Evolutionary conservation across 2,797 vertebrate genomes (phyloP).

Genomic region (Parauchenoglanis punctatus): DNA sequence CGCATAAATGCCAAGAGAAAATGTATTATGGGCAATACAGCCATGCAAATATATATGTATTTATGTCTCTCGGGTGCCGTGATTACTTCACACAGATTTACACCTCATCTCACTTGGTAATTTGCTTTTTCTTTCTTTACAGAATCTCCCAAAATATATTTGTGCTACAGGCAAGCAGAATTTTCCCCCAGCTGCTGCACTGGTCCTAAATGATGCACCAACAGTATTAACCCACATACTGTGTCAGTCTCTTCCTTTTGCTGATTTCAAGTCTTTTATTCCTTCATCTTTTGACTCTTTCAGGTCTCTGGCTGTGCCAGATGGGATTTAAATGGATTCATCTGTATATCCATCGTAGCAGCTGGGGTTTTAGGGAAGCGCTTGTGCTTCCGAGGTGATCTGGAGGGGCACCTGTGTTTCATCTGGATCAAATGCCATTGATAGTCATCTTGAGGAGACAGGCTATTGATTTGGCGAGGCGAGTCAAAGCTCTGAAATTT

Average conservation of each 20-base stretch:
- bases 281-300: slow-evolving; percentile 57
- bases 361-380: slow-evolving; percentile 72
- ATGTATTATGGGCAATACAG: slow-evolving; percentile 3
- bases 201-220: slow-evolving; percentile 71
- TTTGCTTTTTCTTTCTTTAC: slow-evolving; percentile 6
- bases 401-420: slow-evolving; percentile 77
- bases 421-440: slow-evolving; percentile 82
- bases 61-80: slow-evolving; percentile 17
- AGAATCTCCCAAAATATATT: slow-evolving; percentile 37
- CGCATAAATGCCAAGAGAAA: slow-evolving; percentile 16
- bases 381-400: slow-evolving; percentile 75
- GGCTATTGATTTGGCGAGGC: slow-evolving; percentile 80
- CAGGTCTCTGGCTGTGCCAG: slow-evolving; percentile 67
- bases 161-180: slow-evolving; percentile 68
- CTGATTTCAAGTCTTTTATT: slow-evolving; percentile 44
- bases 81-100: slow-evolving; percentile 22
- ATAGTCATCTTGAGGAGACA: slow-evolving; percentile 76
- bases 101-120: slow-evolving; percentile 14
- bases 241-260: slow-evolving; percentile 54
- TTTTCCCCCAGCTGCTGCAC: slow-evolving; percentile 66
- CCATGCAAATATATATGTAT: not conserved
- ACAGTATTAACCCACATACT: slow-evolving; percentile 73
- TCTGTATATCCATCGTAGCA: slow-evolving; percentile 74
- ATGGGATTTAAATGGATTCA: slow-evolving; percentile 70
- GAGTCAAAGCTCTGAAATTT: slow-evolving; percentile 75